phyloP scores from a whole-genome alignment of 2,888 invertebrate species.

The Phyllotreta cruciferae region DNA sequence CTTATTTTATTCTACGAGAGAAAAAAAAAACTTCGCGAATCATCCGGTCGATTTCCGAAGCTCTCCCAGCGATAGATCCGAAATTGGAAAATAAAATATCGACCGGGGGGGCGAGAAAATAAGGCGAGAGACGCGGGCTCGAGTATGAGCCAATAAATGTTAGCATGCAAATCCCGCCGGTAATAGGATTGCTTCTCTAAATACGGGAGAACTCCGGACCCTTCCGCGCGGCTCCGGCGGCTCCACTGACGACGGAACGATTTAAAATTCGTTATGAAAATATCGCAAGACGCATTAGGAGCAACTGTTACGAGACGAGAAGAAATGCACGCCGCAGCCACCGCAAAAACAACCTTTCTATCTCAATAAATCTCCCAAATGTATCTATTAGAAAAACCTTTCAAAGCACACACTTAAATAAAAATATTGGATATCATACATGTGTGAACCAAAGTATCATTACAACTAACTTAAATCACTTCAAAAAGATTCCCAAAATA shows the following conservation, averaged over 20 bases:
- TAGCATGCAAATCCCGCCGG: conserved; percentile 38
- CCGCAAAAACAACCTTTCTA: conserved; percentile 2
- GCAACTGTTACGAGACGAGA: conserved; percentile 52
- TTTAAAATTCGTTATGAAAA: conserved; percentile 58
- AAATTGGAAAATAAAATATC: not conserved
- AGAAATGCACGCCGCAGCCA: conserved; percentile 42
- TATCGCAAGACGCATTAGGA: conserved; percentile 58
- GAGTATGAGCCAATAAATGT: conserved; percentile 16
- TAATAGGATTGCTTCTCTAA: conserved; percentile 27
- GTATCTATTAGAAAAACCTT: not conserved
- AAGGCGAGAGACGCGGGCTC: not conserved
- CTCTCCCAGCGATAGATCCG: conserved; percentile 7
- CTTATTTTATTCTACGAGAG: too few species aligned
- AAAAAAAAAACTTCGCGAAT: conserved; percentile 14
- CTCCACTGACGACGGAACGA: conserved; percentile 50
- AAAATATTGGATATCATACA: not conserved
- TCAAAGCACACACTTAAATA: not conserved
- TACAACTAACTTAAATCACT: too few species aligned
- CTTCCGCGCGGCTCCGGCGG: conserved; percentile 25
- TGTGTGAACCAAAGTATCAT: too few species aligned
- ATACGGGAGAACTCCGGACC: conserved; percentile 39
- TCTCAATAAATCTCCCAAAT: too few species aligned
- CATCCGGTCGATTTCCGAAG: not conserved
- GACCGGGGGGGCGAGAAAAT: too few species aligned
- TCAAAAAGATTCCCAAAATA: too few species aligned